Base-by-base conservation (phyloP, 2,888 invertebrate genomes). In the Lydus trimaculatus region DNA sequence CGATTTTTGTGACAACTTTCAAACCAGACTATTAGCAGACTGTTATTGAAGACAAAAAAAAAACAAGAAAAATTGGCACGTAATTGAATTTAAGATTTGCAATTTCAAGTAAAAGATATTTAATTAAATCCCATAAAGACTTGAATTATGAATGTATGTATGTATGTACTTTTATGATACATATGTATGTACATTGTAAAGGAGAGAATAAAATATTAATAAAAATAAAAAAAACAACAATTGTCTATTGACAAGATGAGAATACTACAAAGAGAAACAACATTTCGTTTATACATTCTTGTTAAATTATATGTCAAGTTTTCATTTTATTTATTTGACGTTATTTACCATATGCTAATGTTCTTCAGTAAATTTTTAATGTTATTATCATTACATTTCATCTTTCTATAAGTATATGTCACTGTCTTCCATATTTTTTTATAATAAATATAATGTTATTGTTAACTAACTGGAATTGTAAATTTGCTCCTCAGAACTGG, bases 251-350 rank as follows among this genome's bases (percentile, higher is more conserved):
- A 48, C 48, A 48, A 48, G 48, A 48, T 48, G 20, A 3, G 11
- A 48, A 48, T 48, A 48, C 48, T 20, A 48, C 48, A 67, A 59
- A 67, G 61, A 31, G 56, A 63, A 60, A 20, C 63, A 52, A 67
- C 52, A 64, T 67, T 73, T 69, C 67, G 65, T 67, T 67, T 64
- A 72, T 65, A 66, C 64, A 65, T 68, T 67, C 68, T 65, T 64
- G 64, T 63, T 67, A 70, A 72, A 72, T 72, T 70, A 72, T 67
- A 72, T 69, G 68, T 43, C 72, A 67, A 48, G 65, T 56, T 73
- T 69, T 67, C 70, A 73, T 73, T 72, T 70, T 66, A 73, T 72
- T 73, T 70, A 73, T 73, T 73, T 69, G 69, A 68, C 68, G 70
- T 65, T 70, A 71, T 69, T 73, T 73, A 71, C 67, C 71, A 67